A percentile compares a stretch with the other conserved stretches of the same genome.
phyloP scores from a whole-genome alignment of 2,113 vertebrate species.

The Semicossyphus pulcher region DNA sequence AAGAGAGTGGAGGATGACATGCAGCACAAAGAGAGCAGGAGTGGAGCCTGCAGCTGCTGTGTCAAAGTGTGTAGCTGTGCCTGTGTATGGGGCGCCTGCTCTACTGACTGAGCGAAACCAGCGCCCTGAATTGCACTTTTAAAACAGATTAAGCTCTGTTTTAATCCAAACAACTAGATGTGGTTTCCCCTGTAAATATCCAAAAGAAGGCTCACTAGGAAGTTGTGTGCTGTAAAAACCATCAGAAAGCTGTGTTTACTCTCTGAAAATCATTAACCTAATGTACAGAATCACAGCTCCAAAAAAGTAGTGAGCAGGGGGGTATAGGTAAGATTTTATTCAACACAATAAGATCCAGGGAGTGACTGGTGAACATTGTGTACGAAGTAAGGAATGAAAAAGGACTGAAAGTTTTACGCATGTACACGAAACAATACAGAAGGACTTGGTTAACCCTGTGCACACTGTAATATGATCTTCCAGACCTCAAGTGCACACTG shows the following conservation, averaged over 20 bases:
- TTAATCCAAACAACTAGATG: too few species aligned
- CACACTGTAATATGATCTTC: slow-evolving; percentile 38
- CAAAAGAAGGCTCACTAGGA: not conserved
- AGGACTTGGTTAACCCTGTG: not conserved
- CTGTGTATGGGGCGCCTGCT: too few species aligned
- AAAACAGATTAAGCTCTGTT: too few species aligned
- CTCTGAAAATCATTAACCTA: not conserved
- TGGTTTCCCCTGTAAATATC: not conserved
- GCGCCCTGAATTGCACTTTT: too few species aligned
- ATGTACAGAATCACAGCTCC: not conserved
- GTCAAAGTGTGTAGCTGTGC: too few species aligned
- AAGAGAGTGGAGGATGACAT: too few species aligned
- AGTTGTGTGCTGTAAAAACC: not conserved
- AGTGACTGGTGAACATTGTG: not conserved
- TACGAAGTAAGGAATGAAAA: not conserved
- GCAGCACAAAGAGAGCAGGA: too few species aligned
- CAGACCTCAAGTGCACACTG: not conserved
- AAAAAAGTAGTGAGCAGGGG: not conserved
- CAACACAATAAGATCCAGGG: not conserved
- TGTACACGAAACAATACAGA: not conserved
- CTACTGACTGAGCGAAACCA: too few species aligned
- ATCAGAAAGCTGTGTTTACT: not conserved
- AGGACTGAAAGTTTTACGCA: not conserved
- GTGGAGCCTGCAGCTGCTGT: too few species aligned
- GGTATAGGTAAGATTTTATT: not conserved